These are phyloP conservation scores for Speoplatyrhinus poulsoni DNA, from an alignment of 2,113 vertebrate species.

Conservation along the genomic window DNA sequence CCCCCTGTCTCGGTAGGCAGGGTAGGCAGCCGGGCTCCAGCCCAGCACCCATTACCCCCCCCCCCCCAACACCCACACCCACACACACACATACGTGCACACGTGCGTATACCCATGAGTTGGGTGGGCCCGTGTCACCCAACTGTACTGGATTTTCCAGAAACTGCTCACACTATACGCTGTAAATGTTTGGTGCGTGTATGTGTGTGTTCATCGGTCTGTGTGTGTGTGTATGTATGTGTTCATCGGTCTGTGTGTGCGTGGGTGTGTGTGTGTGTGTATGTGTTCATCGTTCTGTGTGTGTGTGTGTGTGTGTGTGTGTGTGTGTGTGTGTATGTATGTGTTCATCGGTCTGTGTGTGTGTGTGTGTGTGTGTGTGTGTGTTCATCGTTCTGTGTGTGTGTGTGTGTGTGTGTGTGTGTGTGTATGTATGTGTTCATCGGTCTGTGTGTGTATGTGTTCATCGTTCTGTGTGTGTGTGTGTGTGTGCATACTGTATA, in stretches of 20 bases:
- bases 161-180: slow-evolving; percentile 37
- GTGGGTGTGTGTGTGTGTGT: not conserved
- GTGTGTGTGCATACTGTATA: not conserved
- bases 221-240: no score
- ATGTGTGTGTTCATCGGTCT: slow-evolving; percentile 20
- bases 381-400: no score
- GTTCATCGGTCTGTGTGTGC: not conserved
- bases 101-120: slow-evolving; percentile 22
- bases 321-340: not conserved
- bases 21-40: slow-evolving; percentile 71
- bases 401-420: not conserved
- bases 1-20: slow-evolving; percentile 70
- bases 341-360: no score
- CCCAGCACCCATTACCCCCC: slow-evolving; percentile 58
- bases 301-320: not conserved
- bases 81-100: no score
- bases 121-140: slow-evolving; percentile 69
- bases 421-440: not conserved
- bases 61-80: slow-evolving; percentile 31
- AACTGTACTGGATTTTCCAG: slow-evolving; percentile 61
- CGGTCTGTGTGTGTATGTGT: no score
- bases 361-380: no score
- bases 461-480: not conserved
- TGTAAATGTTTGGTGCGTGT: slow-evolving; percentile 22
- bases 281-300: no score